Percentiles rank a stretch among this genome's conserved stretches.
Evolutionary conservation across 2,888 invertebrate genomes (phyloP).

Genomic region (Drosophila mimica): DNA sequence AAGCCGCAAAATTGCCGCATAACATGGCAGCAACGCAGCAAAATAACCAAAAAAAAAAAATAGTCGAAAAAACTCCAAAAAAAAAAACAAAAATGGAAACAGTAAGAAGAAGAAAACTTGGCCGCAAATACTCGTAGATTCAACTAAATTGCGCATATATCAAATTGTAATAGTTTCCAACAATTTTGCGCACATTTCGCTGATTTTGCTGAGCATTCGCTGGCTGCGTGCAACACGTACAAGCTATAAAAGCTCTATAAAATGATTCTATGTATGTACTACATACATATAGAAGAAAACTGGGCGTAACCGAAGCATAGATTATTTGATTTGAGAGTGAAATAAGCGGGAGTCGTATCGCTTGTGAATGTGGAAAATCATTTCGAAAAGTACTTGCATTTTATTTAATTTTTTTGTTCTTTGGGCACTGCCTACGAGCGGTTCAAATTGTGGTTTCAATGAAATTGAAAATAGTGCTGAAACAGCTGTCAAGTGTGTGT

Average conservation of each 20-base stretch:
- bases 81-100: not conserved
- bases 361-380: slow-evolving; percentile 30
- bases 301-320: slow-evolving; percentile 42
- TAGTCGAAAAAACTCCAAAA: not conserved
- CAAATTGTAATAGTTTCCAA: slow-evolving; percentile 74
- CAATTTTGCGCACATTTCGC: slow-evolving; percentile 71
- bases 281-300: slow-evolving; percentile 21
- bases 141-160: slow-evolving; percentile 75
- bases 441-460: slow-evolving; percentile 49
- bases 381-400: slow-evolving; percentile 48
- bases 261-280: slow-evolving; percentile 38
- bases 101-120: slow-evolving; percentile 33
- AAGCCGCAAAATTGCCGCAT: slow-evolving; percentile 67
- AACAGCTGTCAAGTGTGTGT: slow-evolving; percentile 49
- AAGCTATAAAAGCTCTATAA: slow-evolving; percentile 57
- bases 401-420: slow-evolving; percentile 46
- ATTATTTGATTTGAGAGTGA: slow-evolving; percentile 62
- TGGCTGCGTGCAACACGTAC: slow-evolving; percentile 69
- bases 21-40: slow-evolving; percentile 54
- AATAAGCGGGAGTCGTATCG: slow-evolving; percentile 19
- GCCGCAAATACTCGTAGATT: slow-evolving; percentile 63
- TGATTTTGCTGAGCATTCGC: slow-evolving; percentile 50
- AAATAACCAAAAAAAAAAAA: too few species aligned
- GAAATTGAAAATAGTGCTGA: slow-evolving; percentile 57
- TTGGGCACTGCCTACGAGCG: slow-evolving; percentile 26